Percentiles rank a stretch among this genome's conserved stretches.
These are phyloP conservation scores for Coregonus sp. DNA, from an alignment of 2,797 vertebrate species.

Conservation along the genomic window DNA sequence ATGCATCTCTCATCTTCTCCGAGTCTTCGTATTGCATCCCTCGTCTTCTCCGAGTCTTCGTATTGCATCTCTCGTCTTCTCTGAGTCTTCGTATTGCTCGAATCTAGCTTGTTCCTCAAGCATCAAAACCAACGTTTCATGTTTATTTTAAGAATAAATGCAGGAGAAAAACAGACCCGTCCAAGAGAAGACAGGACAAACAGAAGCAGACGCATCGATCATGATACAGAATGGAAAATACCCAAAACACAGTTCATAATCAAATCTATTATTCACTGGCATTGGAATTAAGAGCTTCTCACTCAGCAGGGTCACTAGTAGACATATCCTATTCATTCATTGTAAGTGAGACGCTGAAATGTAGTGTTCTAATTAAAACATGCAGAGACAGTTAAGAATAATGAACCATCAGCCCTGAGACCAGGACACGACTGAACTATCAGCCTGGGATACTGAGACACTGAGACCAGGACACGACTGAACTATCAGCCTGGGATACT, in stretches of 20 bases:
- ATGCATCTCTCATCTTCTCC: slow-evolving; percentile 36
- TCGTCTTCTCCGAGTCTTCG: slow-evolving; percentile 45
- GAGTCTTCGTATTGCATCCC: background rate
- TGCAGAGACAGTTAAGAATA: slow-evolving; percentile 71
- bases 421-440: no score
- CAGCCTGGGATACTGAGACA: no score
- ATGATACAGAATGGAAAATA: slow-evolving; percentile 55
- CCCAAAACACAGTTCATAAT: slow-evolving; percentile 71
- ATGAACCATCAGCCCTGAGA: slow-evolving; percentile 63
- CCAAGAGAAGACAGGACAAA: slow-evolving; percentile 18
- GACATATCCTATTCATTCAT: slow-evolving; percentile 80
- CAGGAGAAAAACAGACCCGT: slow-evolving; percentile 36
- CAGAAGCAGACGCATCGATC: slow-evolving; percentile 54
- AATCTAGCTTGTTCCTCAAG: slow-evolving; percentile 58
- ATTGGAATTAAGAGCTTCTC: slow-evolving; percentile 48
- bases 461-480: no score
- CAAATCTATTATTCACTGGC: slow-evolving; percentile 64
- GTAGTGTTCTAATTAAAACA: slow-evolving; percentile 81
- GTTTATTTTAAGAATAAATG: slow-evolving; percentile 73
- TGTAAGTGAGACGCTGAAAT: slow-evolving; percentile 73
- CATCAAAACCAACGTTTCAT: slow-evolving; percentile 72
- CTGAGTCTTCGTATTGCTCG: slow-evolving; percentile 58
- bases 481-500: no score
- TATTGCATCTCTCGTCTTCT: slow-evolving; percentile 63
- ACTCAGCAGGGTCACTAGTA: slow-evolving; percentile 50